Conservation (phyloP, 2,888 invertebrate species). For the Malachius bipustulatus region DNA sequence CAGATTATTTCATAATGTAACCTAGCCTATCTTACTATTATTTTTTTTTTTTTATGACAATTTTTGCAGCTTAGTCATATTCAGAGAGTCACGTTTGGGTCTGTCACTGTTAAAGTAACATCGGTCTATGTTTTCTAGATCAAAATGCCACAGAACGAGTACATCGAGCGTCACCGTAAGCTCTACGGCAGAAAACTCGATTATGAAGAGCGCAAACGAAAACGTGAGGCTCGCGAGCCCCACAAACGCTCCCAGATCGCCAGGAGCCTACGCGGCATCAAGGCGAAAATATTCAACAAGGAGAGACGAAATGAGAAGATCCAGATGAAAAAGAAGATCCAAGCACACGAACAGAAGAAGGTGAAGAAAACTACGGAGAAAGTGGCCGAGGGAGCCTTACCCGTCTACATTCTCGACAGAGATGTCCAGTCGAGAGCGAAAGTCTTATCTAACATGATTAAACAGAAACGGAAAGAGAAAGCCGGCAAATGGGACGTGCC, state of each 20-base stretch:
- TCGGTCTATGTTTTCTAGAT: too few species aligned
- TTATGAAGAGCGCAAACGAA: constrained; percentile 93
- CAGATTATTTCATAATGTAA: too few species aligned
- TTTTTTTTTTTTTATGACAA: too few species aligned
- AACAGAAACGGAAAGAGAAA: constrained; percentile 98
- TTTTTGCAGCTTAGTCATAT: too few species aligned
- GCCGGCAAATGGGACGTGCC: constrained; percentile 99
- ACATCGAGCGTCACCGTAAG: constrained; percentile 96
- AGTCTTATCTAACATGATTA: constrained; percentile 96
- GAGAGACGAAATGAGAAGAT: constrained; percentile 96
- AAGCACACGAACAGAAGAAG: constrained; percentile 92
- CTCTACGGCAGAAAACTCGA: constrained; percentile 92
- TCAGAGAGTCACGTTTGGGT: too few species aligned
- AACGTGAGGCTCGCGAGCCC: constrained; percentile 88
- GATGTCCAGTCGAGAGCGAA: constrained; percentile 90
- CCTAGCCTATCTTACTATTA: too few species aligned
- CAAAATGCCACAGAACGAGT: constrained; percentile 98
- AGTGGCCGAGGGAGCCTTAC: constrained; percentile 82
- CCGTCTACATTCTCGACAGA: constrained; percentile 94
- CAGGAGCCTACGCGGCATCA: constrained; percentile 83
- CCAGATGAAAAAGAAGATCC: constrained; percentile 97
- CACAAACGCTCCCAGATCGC: constrained; percentile 87
- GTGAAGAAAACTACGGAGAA: constrained; percentile 72
- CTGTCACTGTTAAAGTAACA: too few species aligned
- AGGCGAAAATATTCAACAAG: constrained; percentile 96